Conservation (phyloP, 92 coral and sea anemone species). For the Phenganax marumi region DNA sequence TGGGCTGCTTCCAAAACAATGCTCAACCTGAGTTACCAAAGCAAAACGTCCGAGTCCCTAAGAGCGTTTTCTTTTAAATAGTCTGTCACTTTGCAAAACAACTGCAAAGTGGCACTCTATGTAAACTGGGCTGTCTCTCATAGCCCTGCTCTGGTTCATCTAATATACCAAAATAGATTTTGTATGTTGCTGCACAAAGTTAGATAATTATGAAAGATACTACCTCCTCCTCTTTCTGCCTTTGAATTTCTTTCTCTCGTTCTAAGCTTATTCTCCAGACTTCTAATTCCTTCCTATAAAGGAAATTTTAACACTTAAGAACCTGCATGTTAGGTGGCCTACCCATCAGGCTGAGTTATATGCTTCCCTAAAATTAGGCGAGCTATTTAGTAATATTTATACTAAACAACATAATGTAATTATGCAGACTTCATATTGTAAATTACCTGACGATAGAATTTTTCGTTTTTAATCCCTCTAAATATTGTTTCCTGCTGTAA, state of each 20-base stretch:
- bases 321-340: conserved; percentile 5
- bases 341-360: neutral
- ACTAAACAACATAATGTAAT: no score
- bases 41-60: no score
- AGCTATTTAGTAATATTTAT: no score
- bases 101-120: no score
- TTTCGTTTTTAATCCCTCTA: conserved; percentile 73
- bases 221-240: conserved; percentile 52
- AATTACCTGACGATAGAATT: conserved; percentile 79
- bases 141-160: neutral
- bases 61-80: no score
- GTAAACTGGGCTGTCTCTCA: no score
- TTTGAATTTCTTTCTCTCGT: conserved; percentile 53
- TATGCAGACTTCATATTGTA: neutral
- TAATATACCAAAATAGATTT: neutral
- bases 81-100: neutral
- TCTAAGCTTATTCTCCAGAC: conserved; percentile 54
- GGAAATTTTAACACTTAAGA: neutral
- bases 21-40: no score
- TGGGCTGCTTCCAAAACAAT: no score
- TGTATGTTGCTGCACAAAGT: neutral
- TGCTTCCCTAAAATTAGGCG: neutral
- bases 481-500: conserved; percentile 86
- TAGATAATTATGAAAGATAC: neutral
- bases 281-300: conserved; percentile 56